A percentile compares a stretch with the other conserved stretches of the same genome.
Evolutionary conservation across 2,888 invertebrate genomes (phyloP).

Genomic region (Cryptocephalus moraei): DNA sequence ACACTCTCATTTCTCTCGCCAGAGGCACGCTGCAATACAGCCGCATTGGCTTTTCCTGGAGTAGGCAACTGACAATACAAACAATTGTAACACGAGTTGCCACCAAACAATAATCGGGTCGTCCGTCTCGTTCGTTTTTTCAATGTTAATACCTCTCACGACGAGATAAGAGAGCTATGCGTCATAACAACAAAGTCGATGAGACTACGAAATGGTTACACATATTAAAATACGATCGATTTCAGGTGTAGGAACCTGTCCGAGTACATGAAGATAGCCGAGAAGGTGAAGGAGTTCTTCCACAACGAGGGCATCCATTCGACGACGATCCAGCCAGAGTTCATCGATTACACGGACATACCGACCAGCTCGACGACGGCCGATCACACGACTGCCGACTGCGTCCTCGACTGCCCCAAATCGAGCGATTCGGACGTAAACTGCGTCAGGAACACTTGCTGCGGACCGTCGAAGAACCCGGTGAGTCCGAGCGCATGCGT

Average conservation of each 20-base stretch:
- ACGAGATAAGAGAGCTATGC: too few relatives aligned
- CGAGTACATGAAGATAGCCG: constrained; percentile 95
- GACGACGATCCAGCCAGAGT: constrained; percentile 97
- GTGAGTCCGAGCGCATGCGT: constrained; percentile 35
- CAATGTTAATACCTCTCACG: too few relatives aligned
- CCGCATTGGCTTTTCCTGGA: too few relatives aligned
- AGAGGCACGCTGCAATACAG: too few relatives aligned
- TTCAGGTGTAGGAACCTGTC: constrained; percentile 79
- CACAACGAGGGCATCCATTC: constrained; percentile 98
- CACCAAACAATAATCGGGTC: too few relatives aligned
- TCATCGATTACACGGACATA: constrained; percentile 64
- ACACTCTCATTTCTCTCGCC: too few relatives aligned
- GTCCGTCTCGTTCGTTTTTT: too few relatives aligned
- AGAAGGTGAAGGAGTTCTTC: constrained; percentile 93
- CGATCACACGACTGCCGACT: constrained; percentile 51
- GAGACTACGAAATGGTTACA: too few relatives aligned
- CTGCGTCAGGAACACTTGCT: constrained; percentile 82
- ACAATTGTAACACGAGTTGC: too few relatives aligned
- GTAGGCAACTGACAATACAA: too few relatives aligned
- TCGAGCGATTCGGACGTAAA: constrained; percentile 44
- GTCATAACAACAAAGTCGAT: too few relatives aligned
- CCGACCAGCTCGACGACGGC: constrained; percentile 26
- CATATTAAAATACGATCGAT: constrained; percentile 2
- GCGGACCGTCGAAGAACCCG: constrained; percentile 66
- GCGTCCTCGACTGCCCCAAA: constrained; percentile 81